Evolutionary conservation across 2,797 vertebrate species (phyloP), one percentile per base, ranked within the genome.

Genomic region (Manis javanica): DNA sequence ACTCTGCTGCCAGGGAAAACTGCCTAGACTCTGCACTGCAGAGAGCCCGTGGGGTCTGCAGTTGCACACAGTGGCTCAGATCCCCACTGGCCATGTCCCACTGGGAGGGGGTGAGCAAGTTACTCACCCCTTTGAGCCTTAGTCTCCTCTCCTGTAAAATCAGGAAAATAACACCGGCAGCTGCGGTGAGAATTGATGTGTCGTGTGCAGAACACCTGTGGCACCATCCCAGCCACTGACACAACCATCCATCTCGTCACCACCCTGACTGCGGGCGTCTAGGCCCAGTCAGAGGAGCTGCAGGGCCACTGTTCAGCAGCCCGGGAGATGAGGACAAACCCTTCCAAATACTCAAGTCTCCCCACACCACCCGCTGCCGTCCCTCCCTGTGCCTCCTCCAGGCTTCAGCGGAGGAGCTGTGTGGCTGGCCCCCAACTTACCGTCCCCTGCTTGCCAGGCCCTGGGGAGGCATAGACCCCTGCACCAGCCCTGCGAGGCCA

Each of bases 21-120:
- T 0, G 11, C 2, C 0, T 0, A 34, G 3, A 1, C 66, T 24
- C 12, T 2, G 74, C 78, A 3, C 0, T 0, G 29, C 0, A 4
- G 64, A 26, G 39, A 5, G 61, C 26, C 55, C 10, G 0, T 0
- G 0, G 10, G n/a, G 12, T 19, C 21, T 31, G 8, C 14, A 26
- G 63, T 0, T 12, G 4, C 79, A 31, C 63, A 59, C 39, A 2
- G 46, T 3, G 12, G 13, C 31, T 53, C 91, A 31, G 3, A 31
- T 1, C 2, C 37, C n/a, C 37, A 3, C 9, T 1, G 3, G 53
- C 72, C 57, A 4, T 0, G 2, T 39, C n/a, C 23, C 53, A 3
- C 51, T 0, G 7, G 31, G 23, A 51, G 53, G 23, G 29, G 51
- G 16, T 2, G 8, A 23, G 19, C 63, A 51, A 69, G 63, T 10